Evolutionary conservation across 2,888 invertebrate species (phyloP).

Genomic region (Zaprionus lineosus): DNA sequence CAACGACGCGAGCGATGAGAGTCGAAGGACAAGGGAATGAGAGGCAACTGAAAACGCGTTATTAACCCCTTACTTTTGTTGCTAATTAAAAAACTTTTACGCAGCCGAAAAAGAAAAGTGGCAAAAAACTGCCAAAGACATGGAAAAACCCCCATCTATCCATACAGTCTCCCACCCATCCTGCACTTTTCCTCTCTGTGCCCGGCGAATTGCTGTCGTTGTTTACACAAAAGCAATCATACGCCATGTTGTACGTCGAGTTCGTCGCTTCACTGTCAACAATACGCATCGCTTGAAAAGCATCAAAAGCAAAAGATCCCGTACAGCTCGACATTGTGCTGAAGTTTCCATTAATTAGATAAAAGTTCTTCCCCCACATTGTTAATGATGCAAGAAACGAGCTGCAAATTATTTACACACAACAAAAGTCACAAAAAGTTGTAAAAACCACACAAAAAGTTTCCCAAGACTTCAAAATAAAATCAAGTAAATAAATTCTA

Average conservation of each 20-base stretch:
- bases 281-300: conserved; percentile 46
- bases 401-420: conserved; percentile 76
- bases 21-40: neutral
- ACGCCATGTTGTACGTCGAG: conserved; percentile 67
- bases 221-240: conserved; percentile 80
- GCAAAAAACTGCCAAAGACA: conserved; percentile 61
- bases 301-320: conserved; percentile 51
- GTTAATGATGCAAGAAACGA: conserved; percentile 79
- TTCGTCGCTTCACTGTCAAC: conserved; percentile 72
- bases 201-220: conserved; percentile 41
- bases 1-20: neutral
- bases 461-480: conserved; percentile 12
- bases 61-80: conserved; percentile 78
- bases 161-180: neutral
- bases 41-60: conserved; percentile 41
- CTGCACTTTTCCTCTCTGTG: conserved; percentile 3
- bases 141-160: conserved; percentile 21
- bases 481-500: conserved; percentile 7
- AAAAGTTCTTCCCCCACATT: conserved; percentile 78
- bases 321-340: conserved; percentile 78
- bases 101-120: conserved; percentile 49
- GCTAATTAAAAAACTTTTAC: conserved; percentile 80
- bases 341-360: conserved; percentile 83
- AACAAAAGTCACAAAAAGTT: conserved; percentile 70
- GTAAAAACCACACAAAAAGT: conserved; percentile 34